Percentiles rank a stretch among this genome's conserved stretches.
Evolutionary conservation across 2,113 vertebrate species (phyloP).

Genomic region (Semnornis frantzii): DNA sequence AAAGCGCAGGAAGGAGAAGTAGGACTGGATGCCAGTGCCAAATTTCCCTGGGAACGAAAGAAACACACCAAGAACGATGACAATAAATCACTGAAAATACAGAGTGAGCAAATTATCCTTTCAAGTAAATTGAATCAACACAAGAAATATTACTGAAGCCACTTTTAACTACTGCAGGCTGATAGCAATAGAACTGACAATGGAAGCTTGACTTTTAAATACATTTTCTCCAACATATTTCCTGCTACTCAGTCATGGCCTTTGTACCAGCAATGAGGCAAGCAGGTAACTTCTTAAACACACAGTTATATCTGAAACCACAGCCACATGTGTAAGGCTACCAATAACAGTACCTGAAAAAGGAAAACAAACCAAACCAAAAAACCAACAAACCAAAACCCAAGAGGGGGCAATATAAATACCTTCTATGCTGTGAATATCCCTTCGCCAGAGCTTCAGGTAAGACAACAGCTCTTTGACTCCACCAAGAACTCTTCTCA

Average conservation of each 20-base stretch:
- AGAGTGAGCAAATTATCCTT: slow-evolving; percentile 36
- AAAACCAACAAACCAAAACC: neutral
- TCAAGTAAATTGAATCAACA: slow-evolving; percentile 21
- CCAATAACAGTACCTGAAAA: neutral
- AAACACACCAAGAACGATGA: neutral
- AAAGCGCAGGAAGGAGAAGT: slow-evolving; percentile 96
- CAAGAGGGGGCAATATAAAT: neutral
- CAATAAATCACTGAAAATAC: neutral
- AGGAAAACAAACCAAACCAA: neutral
- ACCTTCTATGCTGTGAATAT: slow-evolving; percentile 86
- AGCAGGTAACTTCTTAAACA: neutral
- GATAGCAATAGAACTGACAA: neutral
- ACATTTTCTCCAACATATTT: neutral
- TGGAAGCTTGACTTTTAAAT: neutral
- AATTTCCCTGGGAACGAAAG: slow-evolving; percentile 84
- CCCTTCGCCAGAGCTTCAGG: slow-evolving; percentile 86
- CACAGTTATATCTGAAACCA: neutral
- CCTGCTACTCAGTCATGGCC: neutral
- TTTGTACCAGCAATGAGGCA: neutral
- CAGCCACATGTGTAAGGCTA: neutral
- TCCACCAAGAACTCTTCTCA: slow-evolving; percentile 77
- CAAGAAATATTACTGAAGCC: neutral
- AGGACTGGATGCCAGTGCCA: slow-evolving; percentile 92
- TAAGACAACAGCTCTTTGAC: slow-evolving; percentile 64
- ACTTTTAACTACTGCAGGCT: neutral